These are phyloP conservation scores for Drosophila nebulosa DNA, from an alignment of 1,140 invertebrate genomes.

Conservation along the genomic window DNA sequence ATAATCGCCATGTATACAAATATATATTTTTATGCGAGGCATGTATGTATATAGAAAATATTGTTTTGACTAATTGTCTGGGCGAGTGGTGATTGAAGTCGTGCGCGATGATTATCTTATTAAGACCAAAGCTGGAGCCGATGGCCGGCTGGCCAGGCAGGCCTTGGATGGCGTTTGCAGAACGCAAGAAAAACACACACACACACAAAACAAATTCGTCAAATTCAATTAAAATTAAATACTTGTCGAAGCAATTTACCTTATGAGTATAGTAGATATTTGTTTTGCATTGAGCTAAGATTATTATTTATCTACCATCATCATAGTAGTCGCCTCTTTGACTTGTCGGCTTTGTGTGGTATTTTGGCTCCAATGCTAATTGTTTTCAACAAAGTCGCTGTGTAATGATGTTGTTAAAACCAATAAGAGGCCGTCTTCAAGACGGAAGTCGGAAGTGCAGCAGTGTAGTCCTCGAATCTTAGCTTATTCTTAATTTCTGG, in stretches of 20 bases:
- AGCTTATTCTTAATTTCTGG: too few relatives aligned
- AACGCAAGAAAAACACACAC: conserved; percentile 27
- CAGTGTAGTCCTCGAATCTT: not conserved
- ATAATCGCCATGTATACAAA: conserved; percentile 44
- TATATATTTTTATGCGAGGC: too few relatives aligned
- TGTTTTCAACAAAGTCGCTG: conserved; percentile 51
- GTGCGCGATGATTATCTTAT: conserved; percentile 59
- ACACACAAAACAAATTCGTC: conserved; percentile 47
- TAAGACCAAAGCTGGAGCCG: conserved; percentile 35
- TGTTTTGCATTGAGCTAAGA: conserved; percentile 74
- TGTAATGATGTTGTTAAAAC: conserved; percentile 45
- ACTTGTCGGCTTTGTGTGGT: conserved; percentile 17
- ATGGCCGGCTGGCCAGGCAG: conserved; percentile 25
- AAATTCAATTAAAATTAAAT: conserved; percentile 79
- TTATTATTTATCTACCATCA: conserved; percentile 43
- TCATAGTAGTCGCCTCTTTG: not conserved
- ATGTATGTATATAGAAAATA: conserved; percentile 45
- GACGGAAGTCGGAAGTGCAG: conserved; percentile 66
- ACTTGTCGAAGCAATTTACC: conserved; percentile 72
- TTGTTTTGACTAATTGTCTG: conserved; percentile 73
- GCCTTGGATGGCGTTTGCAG: conserved; percentile 69
- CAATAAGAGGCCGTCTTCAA: not conserved
- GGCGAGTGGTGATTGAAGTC: conserved; percentile 41
- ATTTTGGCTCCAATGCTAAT: conserved; percentile 44
- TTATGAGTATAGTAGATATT: conserved; percentile 43